Percentiles rank a stretch among this genome's conserved stretches.
Conservation (phyloP, 2,888 invertebrate genomes). For the Hybos culiciformis region DNA sequence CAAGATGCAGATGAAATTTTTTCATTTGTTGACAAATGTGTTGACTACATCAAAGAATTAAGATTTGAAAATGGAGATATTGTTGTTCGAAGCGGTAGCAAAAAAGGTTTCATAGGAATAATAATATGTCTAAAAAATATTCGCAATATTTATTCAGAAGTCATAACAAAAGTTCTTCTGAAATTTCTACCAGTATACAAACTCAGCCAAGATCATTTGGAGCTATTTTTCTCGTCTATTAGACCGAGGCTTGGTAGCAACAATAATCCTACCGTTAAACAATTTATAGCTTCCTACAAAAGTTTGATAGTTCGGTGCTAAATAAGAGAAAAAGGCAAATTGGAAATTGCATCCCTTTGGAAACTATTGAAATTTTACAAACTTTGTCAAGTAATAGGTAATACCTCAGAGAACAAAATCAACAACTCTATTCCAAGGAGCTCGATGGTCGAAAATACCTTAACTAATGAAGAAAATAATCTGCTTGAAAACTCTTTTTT, state of each 20-base stretch:
- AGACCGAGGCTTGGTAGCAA: constrained; percentile 14
- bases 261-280: constrained; percentile 9
- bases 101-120: constrained; percentile 13
- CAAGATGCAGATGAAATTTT: background rate
- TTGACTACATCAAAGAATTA: background rate
- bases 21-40: background rate
- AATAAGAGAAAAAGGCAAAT: constrained; percentile 4
- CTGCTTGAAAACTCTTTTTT: background rate
- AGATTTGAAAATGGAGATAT: background rate
- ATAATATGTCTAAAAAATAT: constrained; percentile 9
- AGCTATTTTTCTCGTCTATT: constrained; percentile 14
- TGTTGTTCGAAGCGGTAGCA: too few relatives aligned
- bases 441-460: too few relatives aligned
- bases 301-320: constrained; percentile 12
- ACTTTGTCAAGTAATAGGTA: too few relatives aligned
- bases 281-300: constrained; percentile 1
- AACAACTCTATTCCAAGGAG: too few relatives aligned
- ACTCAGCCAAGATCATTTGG: constrained; percentile 17
- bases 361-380: background rate
- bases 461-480: background rate
- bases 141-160: background rate
- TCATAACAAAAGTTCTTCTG: constrained; percentile 3
- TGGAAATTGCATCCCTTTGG: constrained; percentile 2
- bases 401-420: background rate
- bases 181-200: constrained; percentile 16